Evolutionary conservation across 2,113 vertebrate genomes (phyloP).

Genomic region (Lophochroa leadbeateri): DNA sequence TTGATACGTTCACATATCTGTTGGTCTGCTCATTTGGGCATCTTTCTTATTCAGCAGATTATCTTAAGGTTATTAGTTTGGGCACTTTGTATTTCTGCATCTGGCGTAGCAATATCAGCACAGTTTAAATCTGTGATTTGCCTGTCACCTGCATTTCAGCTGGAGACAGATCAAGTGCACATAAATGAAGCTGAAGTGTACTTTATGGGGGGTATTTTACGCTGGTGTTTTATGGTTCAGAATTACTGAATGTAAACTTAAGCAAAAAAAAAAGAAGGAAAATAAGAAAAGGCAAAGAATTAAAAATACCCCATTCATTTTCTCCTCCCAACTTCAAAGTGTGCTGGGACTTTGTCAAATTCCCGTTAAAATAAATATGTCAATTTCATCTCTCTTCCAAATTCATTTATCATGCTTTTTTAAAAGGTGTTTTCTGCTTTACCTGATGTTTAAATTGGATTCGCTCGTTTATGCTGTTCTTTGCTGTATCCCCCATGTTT

Average conservation of each 20-base stretch:
- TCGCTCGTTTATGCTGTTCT: constrained; percentile 92
- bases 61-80: constrained; percentile 70
- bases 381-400: constrained; percentile 78
- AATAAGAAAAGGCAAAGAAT: constrained; percentile 58
- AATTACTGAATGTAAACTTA: constrained; percentile 76
- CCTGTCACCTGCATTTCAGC: constrained; percentile 75
- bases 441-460: constrained; percentile 94
- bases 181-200: constrained; percentile 72
- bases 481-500: constrained; percentile 97
- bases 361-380: constrained; percentile 82
- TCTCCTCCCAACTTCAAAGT: constrained; percentile 69
- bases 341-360: constrained; percentile 80
- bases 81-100: constrained; percentile 71
- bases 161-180: constrained; percentile 73
- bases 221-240: constrained; percentile 70
- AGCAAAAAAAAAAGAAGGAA: constrained; percentile 49
- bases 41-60: constrained; percentile 77
- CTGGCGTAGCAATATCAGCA: constrained; percentile 38
- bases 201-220: constrained; percentile 70
- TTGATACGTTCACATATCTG: constrained; percentile 35
- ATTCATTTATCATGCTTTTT: constrained; percentile 88
- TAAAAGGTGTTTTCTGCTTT: constrained; percentile 85
- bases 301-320: constrained; percentile 43
- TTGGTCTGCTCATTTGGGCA: constrained; percentile 52
- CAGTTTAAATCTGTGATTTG: constrained; percentile 75